Evolutionary conservation across 1,140 invertebrate genomes (phyloP).

Genomic region (Drosophila erecta): DNA sequence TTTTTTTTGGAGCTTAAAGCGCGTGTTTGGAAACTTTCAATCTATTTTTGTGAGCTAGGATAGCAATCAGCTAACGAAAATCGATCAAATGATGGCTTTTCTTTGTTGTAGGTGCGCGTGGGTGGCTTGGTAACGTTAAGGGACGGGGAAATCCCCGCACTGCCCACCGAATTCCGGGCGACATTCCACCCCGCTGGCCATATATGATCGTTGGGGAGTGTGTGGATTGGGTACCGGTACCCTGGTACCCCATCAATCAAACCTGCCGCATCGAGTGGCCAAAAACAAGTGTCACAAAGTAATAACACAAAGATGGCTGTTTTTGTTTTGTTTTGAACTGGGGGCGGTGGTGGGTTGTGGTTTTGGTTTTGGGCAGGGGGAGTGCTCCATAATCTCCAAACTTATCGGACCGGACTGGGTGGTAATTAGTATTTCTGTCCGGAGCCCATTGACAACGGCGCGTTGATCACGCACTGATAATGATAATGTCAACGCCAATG

Average conservation of each 20-base stretch:
- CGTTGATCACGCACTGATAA: constrained; percentile 71
- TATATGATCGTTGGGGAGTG: constrained; percentile 5
- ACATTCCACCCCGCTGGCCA: not conserved
- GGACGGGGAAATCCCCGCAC: not conserved
- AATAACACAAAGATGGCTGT: constrained; percentile 17
- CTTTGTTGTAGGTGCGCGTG: not conserved
- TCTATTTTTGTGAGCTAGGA: constrained; percentile 31
- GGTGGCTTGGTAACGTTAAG: not conserved
- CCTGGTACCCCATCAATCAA: constrained; percentile 47
- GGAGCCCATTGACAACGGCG: constrained; percentile 55
- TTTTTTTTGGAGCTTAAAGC: constrained; percentile 29
- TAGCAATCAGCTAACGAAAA: constrained; percentile 26
- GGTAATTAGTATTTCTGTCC: constrained; percentile 65
- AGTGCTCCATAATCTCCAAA: constrained; percentile 33
- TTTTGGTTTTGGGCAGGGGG: not conserved
- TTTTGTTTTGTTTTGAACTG: not conserved
- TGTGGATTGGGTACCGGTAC: constrained; percentile 12
- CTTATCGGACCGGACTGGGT: constrained; percentile 59
- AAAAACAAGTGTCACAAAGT: constrained; percentile 26
- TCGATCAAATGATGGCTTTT: constrained; percentile 26
- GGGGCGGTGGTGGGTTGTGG: not conserved
- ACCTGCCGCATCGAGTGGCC: constrained; percentile 15
- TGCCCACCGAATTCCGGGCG: not conserved
- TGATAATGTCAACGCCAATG: constrained; percentile 58
- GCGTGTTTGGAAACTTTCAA: constrained; percentile 37